phyloP scores from a whole-genome alignment of 92 coral and sea anemone genomes.

The Palythoa heliodiscus region DNA sequence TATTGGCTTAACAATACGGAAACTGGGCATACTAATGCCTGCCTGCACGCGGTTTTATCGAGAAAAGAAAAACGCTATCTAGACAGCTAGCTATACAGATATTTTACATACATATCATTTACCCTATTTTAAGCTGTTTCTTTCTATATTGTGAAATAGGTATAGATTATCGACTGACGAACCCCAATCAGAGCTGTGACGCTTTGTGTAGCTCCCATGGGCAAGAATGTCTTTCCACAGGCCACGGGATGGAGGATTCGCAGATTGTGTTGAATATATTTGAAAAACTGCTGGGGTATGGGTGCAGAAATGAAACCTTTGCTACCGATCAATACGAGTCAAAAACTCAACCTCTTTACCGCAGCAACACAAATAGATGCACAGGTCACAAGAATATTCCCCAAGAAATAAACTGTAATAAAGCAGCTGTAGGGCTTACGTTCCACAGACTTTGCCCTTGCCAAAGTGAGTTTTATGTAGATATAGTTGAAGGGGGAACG shows the following conservation, averaged over 20 bases:
- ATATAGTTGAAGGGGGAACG: too few relatives aligned
- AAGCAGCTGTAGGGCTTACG: too few relatives aligned
- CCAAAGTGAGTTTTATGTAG: neutral
- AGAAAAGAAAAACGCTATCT: too few relatives aligned
- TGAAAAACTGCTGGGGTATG: constrained; percentile 21
- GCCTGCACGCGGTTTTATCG: too few relatives aligned
- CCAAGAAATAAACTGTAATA: neutral
- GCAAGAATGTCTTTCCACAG: constrained; percentile 11
- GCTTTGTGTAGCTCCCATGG: constrained; percentile 1
- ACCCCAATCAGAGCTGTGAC: neutral
- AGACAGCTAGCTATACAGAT: too few relatives aligned
- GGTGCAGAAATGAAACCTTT: neutral
- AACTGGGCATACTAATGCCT: too few relatives aligned
- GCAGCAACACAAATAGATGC: neutral
- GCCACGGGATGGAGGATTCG: constrained; percentile 11
- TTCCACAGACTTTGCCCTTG: constrained; percentile 31
- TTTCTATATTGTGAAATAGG: constrained; percentile 10
- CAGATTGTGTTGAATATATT: neutral
- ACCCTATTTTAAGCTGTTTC: too few relatives aligned
- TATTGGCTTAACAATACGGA: too few relatives aligned
- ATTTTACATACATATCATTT: too few relatives aligned
- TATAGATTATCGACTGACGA: constrained; percentile 8
- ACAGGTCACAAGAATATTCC: constrained; percentile 20
- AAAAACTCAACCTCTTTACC: neutral
- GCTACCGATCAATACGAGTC: neutral